Base-by-base conservation (phyloP, 2,888 invertebrate genomes). In the Deilephila elpenor region DNA sequence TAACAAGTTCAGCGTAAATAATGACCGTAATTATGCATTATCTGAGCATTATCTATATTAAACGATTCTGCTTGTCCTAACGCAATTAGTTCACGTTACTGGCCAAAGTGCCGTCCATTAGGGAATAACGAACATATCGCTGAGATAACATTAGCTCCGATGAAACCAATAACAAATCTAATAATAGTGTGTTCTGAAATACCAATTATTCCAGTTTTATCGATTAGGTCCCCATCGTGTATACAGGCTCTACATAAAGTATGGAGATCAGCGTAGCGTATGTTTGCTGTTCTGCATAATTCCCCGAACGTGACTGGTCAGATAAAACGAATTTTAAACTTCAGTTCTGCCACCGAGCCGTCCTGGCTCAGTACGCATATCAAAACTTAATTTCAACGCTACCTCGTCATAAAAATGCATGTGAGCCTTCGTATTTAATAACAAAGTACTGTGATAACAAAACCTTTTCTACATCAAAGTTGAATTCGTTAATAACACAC, bases 21-120 rank as follows among this genome's bases (percentile, higher is more conserved):
- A 61, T 61, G 32, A 19, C 32, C 17, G n/a, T 56, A 56, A 56
- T 56, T n/a, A 17, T n/a, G 32, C 61, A n/a, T 37, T 62, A 62
- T 34, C 62, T 19, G 32, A 34, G 19, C 60, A 62, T 62, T 61
- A n/a, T 74, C 71, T 25, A 67, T 71, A 56, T 64, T 73, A 77
- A 75, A 74, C 74, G 75, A 32, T 34, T 62, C 34, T 37, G 34
- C 37, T 37, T 61, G 61, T 61, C 32, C 61, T 62, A 62, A 62
- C 19, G n/a, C 62, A 34, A 62, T 62, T 62, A 62, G 34, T 37
- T 62, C 62, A 34, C 62, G 62, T 62, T 62, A 19, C n/a, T 37
- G 19, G 5, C 19, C 62, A 62, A n/a, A 37, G 37, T 62, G 62
- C 62, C 32, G 19, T 62, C 32, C 62, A 62, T 62, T 62, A 37